These are phyloP conservation scores for Sarcophaga bullata DNA, from an alignment of 1,140 invertebrate genomes.

Conservation along the genomic window DNA sequence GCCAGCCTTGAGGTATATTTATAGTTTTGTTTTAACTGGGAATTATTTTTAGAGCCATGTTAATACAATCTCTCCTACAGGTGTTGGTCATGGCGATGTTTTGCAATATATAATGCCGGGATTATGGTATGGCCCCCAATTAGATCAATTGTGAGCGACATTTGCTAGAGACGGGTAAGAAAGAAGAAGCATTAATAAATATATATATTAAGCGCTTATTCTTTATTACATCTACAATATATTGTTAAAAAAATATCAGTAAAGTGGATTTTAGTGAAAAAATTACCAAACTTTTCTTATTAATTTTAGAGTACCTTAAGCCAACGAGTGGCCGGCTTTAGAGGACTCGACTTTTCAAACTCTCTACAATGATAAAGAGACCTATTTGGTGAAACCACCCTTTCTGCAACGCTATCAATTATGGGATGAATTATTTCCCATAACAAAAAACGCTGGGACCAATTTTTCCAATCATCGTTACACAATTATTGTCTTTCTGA, in stretches of 20 bases:
- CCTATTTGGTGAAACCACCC: constrained; percentile 45
- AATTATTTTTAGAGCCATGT: too few relatives aligned
- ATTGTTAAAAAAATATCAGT: too few relatives aligned
- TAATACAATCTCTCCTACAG: constrained; percentile 45
- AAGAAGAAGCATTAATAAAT: too few relatives aligned
- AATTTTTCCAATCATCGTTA: too few relatives aligned
- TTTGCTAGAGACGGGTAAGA: constrained; percentile 55
- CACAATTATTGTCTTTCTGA: too few relatives aligned
- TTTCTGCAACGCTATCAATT: constrained; percentile 49
- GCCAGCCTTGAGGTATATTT: constrained; percentile 42
- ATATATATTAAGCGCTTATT: too few relatives aligned
- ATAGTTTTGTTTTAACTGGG: too few relatives aligned
- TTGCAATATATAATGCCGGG: constrained; percentile 73
- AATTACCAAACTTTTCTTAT: not conserved
- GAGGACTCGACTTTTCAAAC: constrained; percentile 44
- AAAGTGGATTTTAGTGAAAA: too few relatives aligned
- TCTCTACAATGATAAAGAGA: constrained; percentile 49
- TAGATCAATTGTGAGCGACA: constrained; percentile 47
- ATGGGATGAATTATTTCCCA: constrained; percentile 59
- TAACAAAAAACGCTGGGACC: not conserved
- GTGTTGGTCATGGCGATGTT: constrained; percentile 74
- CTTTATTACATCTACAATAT: too few relatives aligned
- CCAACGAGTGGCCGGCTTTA: constrained; percentile 44
- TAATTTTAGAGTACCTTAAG: not conserved
- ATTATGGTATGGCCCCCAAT: constrained; percentile 57